phyloP scores from a whole-genome alignment of 1,140 invertebrate genomes.

The Papilio helenus region DNA sequence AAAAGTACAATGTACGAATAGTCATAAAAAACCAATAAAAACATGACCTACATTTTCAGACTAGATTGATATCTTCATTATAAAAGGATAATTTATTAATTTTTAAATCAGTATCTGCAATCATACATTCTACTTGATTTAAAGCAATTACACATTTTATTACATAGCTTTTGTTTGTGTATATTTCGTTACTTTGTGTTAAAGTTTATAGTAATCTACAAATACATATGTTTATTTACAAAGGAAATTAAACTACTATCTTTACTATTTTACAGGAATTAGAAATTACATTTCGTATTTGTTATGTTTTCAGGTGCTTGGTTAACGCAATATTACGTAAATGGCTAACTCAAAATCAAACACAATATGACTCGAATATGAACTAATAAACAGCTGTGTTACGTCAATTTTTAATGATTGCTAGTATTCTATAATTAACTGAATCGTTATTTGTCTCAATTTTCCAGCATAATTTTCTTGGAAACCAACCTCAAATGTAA shows the following conservation, averaged over 20 bases:
- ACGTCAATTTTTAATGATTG: not conserved
- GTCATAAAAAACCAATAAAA: slow-evolving; percentile 24
- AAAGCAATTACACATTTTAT: not conserved
- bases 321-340: not conserved
- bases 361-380: not conserved
- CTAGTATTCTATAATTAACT: not conserved
- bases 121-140: not conserved
- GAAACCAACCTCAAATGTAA: not conserved
- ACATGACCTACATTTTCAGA: slow-evolving; percentile 29
- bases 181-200: not conserved
- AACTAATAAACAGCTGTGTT: not conserved
- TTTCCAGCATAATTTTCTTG: not conserved
- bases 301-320: not conserved
- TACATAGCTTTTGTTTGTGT: not conserved
- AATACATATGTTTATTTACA: not conserved
- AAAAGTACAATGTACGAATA: not conserved
- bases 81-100: slow-evolving; percentile 14
- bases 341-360: not conserved
- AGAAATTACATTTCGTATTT: not conserved
- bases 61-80: not conserved
- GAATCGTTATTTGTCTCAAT: not conserved
- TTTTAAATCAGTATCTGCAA: not conserved
- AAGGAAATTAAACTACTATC: no score
- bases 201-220: not conserved
- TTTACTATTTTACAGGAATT: not conserved